Evolutionary conservation across 2,888 invertebrate species (phyloP).

Genomic region (Glaucopsyche alexis): DNA sequence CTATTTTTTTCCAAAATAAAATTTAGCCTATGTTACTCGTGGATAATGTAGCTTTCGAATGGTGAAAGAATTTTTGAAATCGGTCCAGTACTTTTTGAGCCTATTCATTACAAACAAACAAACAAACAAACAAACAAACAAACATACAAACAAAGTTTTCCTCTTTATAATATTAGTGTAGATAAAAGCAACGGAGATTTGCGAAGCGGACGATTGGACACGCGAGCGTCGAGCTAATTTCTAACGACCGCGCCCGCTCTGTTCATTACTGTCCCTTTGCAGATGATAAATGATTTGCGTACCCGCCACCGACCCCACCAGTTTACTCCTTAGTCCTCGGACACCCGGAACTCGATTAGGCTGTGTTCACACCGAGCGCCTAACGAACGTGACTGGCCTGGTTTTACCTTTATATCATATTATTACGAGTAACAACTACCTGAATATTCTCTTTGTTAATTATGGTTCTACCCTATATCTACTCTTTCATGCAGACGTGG

Average conservation of each 20-base stretch:
- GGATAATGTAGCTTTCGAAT: too few relatives aligned
- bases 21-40: too few relatives aligned
- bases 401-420: too few relatives aligned
- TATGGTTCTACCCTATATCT: neutral
- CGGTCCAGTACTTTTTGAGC: too few relatives aligned
- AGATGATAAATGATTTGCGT: conserved; percentile 37
- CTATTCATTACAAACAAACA: too few relatives aligned
- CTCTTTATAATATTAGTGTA: too few relatives aligned
- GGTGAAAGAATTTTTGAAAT: too few relatives aligned
- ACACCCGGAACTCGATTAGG: conserved; percentile 11
- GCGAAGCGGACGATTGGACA: conserved; percentile 21
- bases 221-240: conserved; percentile 38
- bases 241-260: conserved; percentile 41
- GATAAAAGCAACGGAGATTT: neutral
- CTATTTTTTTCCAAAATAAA: too few relatives aligned
- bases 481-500: neutral
- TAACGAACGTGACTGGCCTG: neutral
- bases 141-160: too few relatives aligned
- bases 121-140: too few relatives aligned
- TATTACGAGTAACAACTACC: neutral
- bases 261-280: conserved; percentile 37
- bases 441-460: neutral
- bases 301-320: conserved; percentile 31
- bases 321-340: conserved; percentile 30
- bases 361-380: neutral